Conservation (phyloP, 2,888 invertebrate genomes). For the Papilio gigon region DNA sequence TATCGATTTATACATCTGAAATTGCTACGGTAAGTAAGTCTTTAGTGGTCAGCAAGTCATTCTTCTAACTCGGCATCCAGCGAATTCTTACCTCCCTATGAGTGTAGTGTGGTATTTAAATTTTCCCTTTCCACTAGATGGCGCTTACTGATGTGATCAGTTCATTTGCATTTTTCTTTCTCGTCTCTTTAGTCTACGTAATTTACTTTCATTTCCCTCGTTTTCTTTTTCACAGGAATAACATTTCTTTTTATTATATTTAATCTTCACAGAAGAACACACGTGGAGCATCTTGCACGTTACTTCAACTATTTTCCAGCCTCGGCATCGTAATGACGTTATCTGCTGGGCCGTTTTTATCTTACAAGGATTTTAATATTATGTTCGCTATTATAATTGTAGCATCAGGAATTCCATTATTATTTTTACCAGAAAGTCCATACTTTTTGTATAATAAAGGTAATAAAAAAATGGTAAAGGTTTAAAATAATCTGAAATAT, state of each 20-base stretch:
- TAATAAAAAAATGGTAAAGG: no score
- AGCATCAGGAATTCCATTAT: slow-evolving; percentile 55
- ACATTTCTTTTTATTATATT: no score
- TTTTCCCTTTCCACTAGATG: no score
- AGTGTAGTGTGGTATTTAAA: no score
- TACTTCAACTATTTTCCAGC: slow-evolving; percentile 65
- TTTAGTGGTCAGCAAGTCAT: no score
- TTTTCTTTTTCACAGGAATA: no score
- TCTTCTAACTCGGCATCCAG: no score
- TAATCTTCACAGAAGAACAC: slow-evolving; percentile 71
- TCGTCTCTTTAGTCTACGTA: no score
- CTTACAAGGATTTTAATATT: slow-evolving; percentile 57
- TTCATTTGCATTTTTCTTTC: no score
- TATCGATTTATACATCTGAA: slow-evolving; percentile 58
- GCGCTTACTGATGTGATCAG: no score
- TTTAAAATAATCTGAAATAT: no score
- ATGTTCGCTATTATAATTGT: slow-evolving; percentile 50
- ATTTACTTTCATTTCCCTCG: no score
- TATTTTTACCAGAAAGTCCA: slow-evolving; percentile 67
- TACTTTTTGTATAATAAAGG: slow-evolving; percentile 66
- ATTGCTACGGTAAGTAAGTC: slow-evolving; percentile 57
- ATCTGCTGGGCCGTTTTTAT: slow-evolving; percentile 63
- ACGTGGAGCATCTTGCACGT: slow-evolving; percentile 64
- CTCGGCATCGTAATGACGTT: slow-evolving; percentile 62
- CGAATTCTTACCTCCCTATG: neutral